phyloP scores from a whole-genome alignment of 2,888 invertebrate species.

The Pristionchus maxplancki region DNA sequence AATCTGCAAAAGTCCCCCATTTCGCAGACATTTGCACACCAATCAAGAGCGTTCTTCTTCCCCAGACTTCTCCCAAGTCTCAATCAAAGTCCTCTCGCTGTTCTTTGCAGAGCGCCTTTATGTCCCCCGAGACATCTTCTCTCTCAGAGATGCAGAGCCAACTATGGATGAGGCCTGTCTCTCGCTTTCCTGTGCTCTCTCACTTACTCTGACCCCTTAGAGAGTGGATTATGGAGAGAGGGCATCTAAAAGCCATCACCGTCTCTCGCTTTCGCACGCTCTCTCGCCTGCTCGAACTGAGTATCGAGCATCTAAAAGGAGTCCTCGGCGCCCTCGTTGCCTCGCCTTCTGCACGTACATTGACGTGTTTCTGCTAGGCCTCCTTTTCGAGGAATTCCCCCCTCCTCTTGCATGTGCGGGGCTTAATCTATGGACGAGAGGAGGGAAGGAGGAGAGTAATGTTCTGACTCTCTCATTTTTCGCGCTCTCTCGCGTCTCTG shows the following conservation, averaged over 20 bases:
- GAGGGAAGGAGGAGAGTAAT: no score
- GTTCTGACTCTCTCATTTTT: background rate
- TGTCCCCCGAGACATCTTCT: background rate
- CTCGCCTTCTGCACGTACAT: constrained; percentile 24
- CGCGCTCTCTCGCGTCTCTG: background rate
- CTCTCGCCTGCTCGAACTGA: no score
- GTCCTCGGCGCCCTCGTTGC: background rate
- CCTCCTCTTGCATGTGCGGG: constrained; percentile 6
- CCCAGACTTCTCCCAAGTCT: no score
- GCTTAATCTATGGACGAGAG: constrained; percentile 42
- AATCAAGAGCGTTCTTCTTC: background rate
- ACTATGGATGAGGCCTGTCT: background rate
- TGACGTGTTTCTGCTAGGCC: constrained; percentile 21
- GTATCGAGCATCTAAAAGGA: background rate
- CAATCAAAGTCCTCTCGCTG: background rate
- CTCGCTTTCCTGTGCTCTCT: background rate
- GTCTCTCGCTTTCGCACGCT: no score
- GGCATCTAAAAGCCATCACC: no score
- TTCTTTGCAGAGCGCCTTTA: background rate
- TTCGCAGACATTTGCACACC: background rate
- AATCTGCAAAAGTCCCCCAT: background rate
- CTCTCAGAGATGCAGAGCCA: background rate
- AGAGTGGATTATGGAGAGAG: background rate
- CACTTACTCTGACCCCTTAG: background rate
- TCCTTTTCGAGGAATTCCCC: constrained; percentile 27